Percentiles rank a stretch among this genome's conserved stretches.
Evolutionary conservation across 2,888 invertebrate species (phyloP).

Genomic region (Congeria kusceri): DNA sequence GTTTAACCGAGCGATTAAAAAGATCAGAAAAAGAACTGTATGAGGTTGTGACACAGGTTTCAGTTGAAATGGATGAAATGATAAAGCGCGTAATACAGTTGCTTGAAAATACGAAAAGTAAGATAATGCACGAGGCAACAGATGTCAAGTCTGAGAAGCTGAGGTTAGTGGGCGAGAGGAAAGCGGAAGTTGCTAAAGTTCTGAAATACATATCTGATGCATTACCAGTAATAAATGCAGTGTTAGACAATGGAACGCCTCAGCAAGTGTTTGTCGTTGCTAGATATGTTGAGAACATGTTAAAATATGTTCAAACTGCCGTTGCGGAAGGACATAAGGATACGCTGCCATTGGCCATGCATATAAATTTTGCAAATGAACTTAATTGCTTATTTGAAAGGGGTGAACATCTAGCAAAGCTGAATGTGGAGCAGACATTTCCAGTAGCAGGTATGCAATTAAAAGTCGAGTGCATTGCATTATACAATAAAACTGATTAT

Average conservation of each 20-base stretch:
- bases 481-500: too few relatives aligned
- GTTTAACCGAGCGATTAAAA: not conserved
- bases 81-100: not conserved
- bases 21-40: not conserved
- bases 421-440: too few relatives aligned
- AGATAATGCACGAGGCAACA: not conserved
- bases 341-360: too few relatives aligned
- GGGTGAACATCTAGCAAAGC: too few relatives aligned
- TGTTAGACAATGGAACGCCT: constrained; percentile 6
- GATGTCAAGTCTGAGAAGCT: not conserved
- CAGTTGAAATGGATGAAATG: not conserved
- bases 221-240: not conserved
- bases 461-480: too few relatives aligned
- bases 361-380: too few relatives aligned
- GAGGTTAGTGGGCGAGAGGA: not conserved
- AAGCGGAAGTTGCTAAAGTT: not conserved
- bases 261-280: constrained; percentile 12
- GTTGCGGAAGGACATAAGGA: too few relatives aligned
- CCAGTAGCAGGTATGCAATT: too few relatives aligned
- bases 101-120: constrained; percentile 1
- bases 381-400: too few relatives aligned
- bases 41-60: not conserved
- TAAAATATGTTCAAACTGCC: not conserved
- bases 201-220: not conserved
- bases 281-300: not conserved